Conservation (phyloP, 2,888 invertebrate species). For the Stenolophus ochropezus region DNA sequence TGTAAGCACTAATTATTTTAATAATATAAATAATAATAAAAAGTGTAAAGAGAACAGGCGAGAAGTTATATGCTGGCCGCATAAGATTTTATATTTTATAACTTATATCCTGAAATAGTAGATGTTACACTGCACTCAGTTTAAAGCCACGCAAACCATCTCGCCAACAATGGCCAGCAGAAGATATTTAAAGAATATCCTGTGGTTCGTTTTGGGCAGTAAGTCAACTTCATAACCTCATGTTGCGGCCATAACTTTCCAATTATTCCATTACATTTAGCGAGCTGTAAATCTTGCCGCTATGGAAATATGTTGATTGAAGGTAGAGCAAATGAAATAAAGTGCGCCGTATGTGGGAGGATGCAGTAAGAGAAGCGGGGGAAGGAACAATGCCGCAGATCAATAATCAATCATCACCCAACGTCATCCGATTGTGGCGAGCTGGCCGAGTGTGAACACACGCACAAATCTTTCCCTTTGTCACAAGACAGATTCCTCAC, state of each 20-base stretch:
- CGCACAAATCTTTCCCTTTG: not conserved
- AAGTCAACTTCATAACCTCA: not conserved
- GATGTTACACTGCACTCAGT: too few relatives aligned
- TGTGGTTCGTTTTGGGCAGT: too few relatives aligned
- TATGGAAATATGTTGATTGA: not conserved
- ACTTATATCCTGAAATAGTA: too few relatives aligned
- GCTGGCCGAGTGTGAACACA: not conserved
- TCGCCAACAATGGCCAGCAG: too few relatives aligned
- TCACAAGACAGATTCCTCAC: not conserved
- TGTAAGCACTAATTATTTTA: too few relatives aligned
- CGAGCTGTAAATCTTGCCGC: not conserved
- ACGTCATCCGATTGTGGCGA: not conserved
- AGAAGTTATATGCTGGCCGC: too few relatives aligned
- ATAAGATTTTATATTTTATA: too few relatives aligned
- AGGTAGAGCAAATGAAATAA: not conserved
- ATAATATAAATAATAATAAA: too few relatives aligned
- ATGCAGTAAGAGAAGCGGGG: not conserved
- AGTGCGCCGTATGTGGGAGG: not conserved
- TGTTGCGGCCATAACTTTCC: not conserved
- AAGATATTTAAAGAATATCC: too few relatives aligned
- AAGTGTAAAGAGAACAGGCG: too few relatives aligned
- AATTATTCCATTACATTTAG: not conserved
- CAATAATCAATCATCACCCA: not conserved
- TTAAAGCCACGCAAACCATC: too few relatives aligned
- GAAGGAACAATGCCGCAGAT: not conserved